phyloP scores from a whole-genome alignment of 2,888 invertebrate genomes.

The Bembecia ichneumoniformis region DNA sequence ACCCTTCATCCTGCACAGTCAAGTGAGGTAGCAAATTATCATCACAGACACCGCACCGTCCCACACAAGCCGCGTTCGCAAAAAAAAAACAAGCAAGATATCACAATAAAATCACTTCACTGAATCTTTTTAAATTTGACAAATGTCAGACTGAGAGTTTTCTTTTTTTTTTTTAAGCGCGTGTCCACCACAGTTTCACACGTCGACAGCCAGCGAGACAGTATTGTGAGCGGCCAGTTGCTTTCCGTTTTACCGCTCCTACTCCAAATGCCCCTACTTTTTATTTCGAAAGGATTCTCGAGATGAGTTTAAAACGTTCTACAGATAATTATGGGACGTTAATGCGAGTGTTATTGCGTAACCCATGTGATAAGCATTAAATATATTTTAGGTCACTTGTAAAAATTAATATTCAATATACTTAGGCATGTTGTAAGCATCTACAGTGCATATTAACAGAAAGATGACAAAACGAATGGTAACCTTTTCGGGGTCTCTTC shows the following conservation, averaged over 20 bases:
- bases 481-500: too few species aligned
- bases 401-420: too few species aligned
- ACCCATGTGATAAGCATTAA: conserved; percentile 5
- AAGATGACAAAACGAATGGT: too few species aligned
- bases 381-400: not conserved
- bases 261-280: conserved; percentile 54
- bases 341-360: conserved; percentile 39
- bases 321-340: conserved; percentile 31
- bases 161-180: conserved; percentile 24
- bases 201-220: conserved; percentile 43
- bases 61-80: conserved; percentile 24
- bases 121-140: conserved; percentile 6
- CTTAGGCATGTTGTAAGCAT: too few species aligned
- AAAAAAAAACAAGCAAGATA: conserved; percentile 13
- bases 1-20: conserved; percentile 64
- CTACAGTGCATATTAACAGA: too few species aligned
- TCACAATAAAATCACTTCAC: conserved; percentile 4
- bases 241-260: conserved; percentile 67
- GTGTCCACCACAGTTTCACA: conserved; percentile 40
- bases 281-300: conserved; percentile 60
- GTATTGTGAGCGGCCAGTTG: conserved; percentile 46
- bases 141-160: conserved; percentile 8
- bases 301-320: conserved; percentile 35
- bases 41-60: conserved; percentile 56
- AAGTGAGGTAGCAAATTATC: conserved; percentile 57